phyloP scores from a whole-genome alignment of 2,113 vertebrate species.

The Machaerirhynchus nigripectus region DNA sequence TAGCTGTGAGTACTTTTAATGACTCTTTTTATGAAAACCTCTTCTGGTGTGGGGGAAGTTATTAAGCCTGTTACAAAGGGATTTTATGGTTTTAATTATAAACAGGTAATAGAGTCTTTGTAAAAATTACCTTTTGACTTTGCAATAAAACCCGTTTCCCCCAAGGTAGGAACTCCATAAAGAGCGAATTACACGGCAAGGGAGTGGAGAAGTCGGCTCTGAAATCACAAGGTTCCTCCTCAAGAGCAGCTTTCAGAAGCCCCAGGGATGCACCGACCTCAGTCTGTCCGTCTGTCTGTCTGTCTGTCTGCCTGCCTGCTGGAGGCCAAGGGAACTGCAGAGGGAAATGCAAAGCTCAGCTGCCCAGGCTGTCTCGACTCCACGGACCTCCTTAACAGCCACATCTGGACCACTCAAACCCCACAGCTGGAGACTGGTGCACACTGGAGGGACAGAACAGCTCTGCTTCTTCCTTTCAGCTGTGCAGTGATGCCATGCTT shows the following conservation, averaged over 20 bases:
- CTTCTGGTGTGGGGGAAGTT: constrained; percentile 40
- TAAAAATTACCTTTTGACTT: constrained; percentile 64
- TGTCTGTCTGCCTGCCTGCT: background rate
- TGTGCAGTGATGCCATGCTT: background rate
- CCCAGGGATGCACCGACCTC: background rate
- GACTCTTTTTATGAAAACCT: constrained; percentile 54
- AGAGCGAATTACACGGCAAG: background rate
- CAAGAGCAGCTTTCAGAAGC: background rate
- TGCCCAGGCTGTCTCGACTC: background rate
- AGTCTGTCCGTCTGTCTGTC: background rate
- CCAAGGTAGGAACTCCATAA: constrained; percentile 17
- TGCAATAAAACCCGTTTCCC: constrained; percentile 40
- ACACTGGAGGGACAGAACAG: background rate
- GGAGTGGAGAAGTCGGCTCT: background rate
- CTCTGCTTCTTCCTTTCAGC: background rate
- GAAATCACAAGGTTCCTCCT: background rate
- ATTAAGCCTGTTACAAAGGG: constrained; percentile 51
- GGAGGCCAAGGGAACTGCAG: background rate
- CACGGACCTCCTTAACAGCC: background rate
- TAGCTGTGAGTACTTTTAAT: constrained; percentile 55
- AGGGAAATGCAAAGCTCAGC: background rate
- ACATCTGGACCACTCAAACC: rapidly evolving
- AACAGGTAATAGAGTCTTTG: constrained; percentile 57
- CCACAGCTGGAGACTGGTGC: background rate
- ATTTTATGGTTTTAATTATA: constrained; percentile 74